A percentile compares a stretch with the other conserved stretches of the same genome.
These are phyloP conservation scores for Megaustenia siamemsis DNA, from an alignment of 2,888 invertebrate genomes.

Conservation along the genomic window DNA sequence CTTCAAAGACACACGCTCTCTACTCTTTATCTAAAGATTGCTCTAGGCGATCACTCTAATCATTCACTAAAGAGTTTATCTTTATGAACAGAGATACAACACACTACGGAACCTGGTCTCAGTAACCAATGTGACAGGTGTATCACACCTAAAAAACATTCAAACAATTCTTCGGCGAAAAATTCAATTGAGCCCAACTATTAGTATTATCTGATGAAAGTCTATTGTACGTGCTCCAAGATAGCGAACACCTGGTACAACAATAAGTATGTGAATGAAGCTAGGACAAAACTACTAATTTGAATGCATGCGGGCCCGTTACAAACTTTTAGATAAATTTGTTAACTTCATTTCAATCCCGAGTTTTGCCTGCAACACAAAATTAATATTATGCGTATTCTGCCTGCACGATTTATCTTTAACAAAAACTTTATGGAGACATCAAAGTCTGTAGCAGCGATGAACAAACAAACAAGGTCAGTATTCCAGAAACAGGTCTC, in stretches of 20 bases:
- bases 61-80: no score
- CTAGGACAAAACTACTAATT: slow-evolving; percentile 13
- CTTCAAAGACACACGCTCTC: no score
- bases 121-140: neutral
- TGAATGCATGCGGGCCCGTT: slow-evolving; percentile 2
- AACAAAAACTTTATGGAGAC: no score
- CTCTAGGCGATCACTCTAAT: no score
- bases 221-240: neutral
- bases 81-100: neutral
- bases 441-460: no score
- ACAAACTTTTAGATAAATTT: neutral
- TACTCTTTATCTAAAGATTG: no score
- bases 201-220: slow-evolving; percentile 6
- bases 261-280: neutral
- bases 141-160: neutral
- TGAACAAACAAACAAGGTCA: no score
- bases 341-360: neutral
- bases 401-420: no score
- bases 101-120: neutral
- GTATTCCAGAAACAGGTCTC: no score
- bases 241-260: slow-evolving; percentile 5
- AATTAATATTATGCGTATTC: no score
- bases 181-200: neutral
- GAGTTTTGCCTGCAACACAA: no score
- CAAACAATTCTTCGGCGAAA: neutral